phyloP scores from a whole-genome alignment of 2,113 vertebrate genomes.

The Crotalus helleri region DNA sequence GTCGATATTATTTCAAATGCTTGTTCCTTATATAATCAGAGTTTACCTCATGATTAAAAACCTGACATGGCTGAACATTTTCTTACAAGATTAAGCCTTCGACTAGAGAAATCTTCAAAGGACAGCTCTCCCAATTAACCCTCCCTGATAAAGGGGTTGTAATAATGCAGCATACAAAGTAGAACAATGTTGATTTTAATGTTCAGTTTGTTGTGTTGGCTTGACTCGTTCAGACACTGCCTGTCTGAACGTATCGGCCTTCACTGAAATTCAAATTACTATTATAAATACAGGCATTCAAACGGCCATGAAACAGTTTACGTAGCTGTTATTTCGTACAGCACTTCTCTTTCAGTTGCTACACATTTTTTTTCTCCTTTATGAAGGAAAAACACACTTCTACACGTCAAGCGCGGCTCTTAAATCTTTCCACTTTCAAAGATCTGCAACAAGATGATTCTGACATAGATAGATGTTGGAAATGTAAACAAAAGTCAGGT shows the following conservation, averaged over 20 bases:
- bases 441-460: conserved; percentile 25
- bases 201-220: neutral
- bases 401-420: conserved; percentile 25
- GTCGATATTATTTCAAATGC: conserved; percentile 69
- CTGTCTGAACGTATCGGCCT: conserved; percentile 15
- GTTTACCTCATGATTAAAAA: conserved; percentile 64
- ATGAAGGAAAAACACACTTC: neutral
- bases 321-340: neutral
- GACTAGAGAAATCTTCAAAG: conserved; percentile 35
- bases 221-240: neutral
- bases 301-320: neutral
- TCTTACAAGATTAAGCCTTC: conserved; percentile 50
- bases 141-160: neutral
- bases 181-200: neutral
- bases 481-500: too few relatives aligned
- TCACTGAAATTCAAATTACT: too few relatives aligned
- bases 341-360: conserved; percentile 10
- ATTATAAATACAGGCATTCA: neutral
- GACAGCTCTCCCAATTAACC: conserved; percentile 9
- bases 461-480: neutral
- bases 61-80: conserved; percentile 60
- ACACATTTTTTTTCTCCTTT: neutral
- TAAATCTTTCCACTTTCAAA: conserved; percentile 39
- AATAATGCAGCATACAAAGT: conserved; percentile 7
- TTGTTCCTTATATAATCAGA: conserved; percentile 69